Conservation (phyloP, 1,140 invertebrate genomes). For the Drosophila ironensis region DNA sequence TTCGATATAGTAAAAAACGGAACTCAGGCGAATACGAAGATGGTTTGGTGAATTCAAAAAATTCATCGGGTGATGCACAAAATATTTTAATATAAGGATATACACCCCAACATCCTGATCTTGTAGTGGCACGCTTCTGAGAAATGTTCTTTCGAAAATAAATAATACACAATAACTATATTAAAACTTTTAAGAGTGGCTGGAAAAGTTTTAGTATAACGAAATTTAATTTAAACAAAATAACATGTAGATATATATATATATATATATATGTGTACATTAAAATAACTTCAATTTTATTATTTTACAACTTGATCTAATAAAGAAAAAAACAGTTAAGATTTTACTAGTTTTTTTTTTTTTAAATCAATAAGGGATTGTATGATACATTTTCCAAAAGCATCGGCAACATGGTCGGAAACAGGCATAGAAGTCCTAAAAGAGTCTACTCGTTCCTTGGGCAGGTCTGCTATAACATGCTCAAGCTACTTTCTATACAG, state of each 20-base stretch:
- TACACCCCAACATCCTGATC: slow-evolving; percentile 24
- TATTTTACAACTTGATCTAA: too few species aligned
- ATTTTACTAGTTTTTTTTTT: too few species aligned
- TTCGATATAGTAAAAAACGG: slow-evolving; percentile 20
- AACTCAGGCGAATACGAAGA: slow-evolving; percentile 11
- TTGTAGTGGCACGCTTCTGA: slow-evolving; percentile 37
- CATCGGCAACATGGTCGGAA: too few species aligned
- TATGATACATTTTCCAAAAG: too few species aligned
- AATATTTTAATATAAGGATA: slow-evolving; percentile 20
- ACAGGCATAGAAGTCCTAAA: too few species aligned
- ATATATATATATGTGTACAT: slow-evolving; percentile 2
- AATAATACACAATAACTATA: slow-evolving; percentile 29
- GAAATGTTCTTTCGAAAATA: slow-evolving; percentile 25
- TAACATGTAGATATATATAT: slow-evolving; percentile 5
- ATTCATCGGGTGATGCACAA: slow-evolving; percentile 22
- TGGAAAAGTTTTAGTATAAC: slow-evolving; percentile 76
- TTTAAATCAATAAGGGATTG: too few species aligned
- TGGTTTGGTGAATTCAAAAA: slow-evolving; percentile 16
- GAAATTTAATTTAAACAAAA: slow-evolving; percentile 6
- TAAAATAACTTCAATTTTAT: too few species aligned
- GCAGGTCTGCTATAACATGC: too few species aligned
- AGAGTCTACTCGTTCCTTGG: too few species aligned
- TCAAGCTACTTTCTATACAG: too few species aligned
- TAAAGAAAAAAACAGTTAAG: too few species aligned
- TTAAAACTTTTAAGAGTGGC: slow-evolving; percentile 72